These are phyloP conservation scores for Alcis repandata DNA, from an alignment of 2,888 invertebrate species.

Conservation along the genomic window DNA sequence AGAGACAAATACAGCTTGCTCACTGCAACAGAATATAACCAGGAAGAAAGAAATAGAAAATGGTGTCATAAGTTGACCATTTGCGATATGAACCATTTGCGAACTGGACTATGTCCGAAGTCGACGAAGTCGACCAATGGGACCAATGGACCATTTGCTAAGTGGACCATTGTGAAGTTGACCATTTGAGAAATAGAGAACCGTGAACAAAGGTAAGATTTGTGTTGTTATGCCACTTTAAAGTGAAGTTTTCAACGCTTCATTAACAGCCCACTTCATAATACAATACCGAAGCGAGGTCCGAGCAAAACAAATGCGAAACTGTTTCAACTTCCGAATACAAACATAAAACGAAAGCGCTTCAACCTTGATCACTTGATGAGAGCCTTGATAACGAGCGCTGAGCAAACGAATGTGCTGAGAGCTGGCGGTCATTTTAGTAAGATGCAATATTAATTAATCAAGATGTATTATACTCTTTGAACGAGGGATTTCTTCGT, in stretches of 20 bases:
- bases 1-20: too few relatives aligned
- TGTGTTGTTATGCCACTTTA: too few relatives aligned
- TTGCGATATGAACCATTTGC: too few relatives aligned
- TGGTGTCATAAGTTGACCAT: too few relatives aligned
- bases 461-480: too few relatives aligned
- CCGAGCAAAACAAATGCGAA: conserved; percentile 26
- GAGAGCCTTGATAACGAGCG: conserved; percentile 35
- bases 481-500: too few relatives aligned
- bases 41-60: not conserved
- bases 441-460: not conserved
- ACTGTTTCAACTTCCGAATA: conserved; percentile 35
- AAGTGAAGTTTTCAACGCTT: conserved; percentile 5
- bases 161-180: too few relatives aligned
- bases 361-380: conserved; percentile 45
- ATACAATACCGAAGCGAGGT: conserved; percentile 16
- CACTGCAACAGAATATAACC: too few relatives aligned
- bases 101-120: too few relatives aligned
- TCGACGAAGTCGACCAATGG: too few relatives aligned
- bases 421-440: not conserved
- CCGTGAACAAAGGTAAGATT: not conserved
- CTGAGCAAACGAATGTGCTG: conserved; percentile 13
- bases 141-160: too few relatives aligned
- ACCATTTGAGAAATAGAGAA: not conserved
- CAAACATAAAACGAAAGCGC: conserved; percentile 39
- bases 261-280: conserved; percentile 22